Evolutionary conservation across 2,888 invertebrate genomes (phyloP), one percentile per base, ranked within the genome.

Genomic region (Rhingia campestris): DNA sequence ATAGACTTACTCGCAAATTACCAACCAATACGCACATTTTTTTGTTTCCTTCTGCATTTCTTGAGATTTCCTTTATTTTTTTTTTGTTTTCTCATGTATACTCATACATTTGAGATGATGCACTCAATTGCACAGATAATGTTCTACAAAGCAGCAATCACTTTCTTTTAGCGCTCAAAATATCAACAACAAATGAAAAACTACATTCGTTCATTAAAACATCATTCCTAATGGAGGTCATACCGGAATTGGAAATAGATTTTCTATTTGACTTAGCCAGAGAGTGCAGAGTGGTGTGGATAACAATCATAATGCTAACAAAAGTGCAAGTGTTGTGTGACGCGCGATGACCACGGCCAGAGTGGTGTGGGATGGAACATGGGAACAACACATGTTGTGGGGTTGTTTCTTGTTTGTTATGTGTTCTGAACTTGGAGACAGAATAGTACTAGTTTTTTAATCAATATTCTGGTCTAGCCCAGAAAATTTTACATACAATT

Each of bases 41-140:
- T 72, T 49, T 39, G 10, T 45, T 59, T 73, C 61, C 61, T 47
- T n/a, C 53, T 7, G n/a, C 49, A 56, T 37, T 35, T 22, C 39
- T 76, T 69, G 4, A 22, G 32, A 64, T 63, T 47, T 72, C 9
- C 4, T 22, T 33, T 64, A 66, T n/a, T n/a, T n/a, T 22, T 22
- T 22, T 22, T 22, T 22, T 22, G 1, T 22, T 22, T 2, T 22
- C 22, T 22, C 22, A 22, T 22, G 22, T 22, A 22, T 22, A 22
- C 22, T 22, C 22, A 22, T 22, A 22, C 22, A 22, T 22, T 22
- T 22, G 22, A 61, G 56, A 74, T 58, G 67, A 54, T 74, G 82
- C 82, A 82, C 82, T 77, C 39, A 76, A 75, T 59, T 66, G 76
- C 81, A 72, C 81, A 61, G 35, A 12, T 7, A 47, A 70, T 59